Evolutionary conservation across 30 jellyfish, hydroid and myxozoan species (phyloP).

Genomic region (Clytia hemisphaerica): DNA sequence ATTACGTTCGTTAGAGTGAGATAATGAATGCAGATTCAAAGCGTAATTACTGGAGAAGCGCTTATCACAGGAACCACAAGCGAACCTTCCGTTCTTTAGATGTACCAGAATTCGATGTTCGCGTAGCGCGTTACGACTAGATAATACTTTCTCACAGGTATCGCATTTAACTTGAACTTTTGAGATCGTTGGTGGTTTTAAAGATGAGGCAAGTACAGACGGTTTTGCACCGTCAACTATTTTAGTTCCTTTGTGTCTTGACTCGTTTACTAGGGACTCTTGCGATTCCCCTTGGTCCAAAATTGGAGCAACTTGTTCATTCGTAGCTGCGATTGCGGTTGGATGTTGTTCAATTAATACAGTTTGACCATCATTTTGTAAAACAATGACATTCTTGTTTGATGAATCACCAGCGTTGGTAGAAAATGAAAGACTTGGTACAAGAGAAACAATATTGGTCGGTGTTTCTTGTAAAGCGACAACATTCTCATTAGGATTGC

Average conservation of each 20-base stretch:
- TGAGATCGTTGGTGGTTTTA: not conserved
- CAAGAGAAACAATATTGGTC: too few relatives aligned
- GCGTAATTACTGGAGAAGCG: slow-evolving; percentile 8
- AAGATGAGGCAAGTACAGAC: not conserved
- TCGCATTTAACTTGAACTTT: slow-evolving; percentile 1
- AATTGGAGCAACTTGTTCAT: too few relatives aligned
- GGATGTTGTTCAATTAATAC: too few relatives aligned
- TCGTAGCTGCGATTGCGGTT: too few relatives aligned
- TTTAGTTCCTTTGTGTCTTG: not conserved
- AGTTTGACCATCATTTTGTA: too few relatives aligned
- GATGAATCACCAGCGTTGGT: too few relatives aligned
- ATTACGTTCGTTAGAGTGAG: slow-evolving; percentile 14
- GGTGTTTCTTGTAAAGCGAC: too few relatives aligned
- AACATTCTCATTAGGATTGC: too few relatives aligned
- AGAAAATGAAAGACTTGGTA: too few relatives aligned
- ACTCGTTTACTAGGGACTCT: not conserved
- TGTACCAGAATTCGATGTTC: slow-evolving; percentile 13
- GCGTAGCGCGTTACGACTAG: not conserved
- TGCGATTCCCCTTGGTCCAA: too few relatives aligned
- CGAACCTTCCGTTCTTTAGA: slow-evolving; percentile 8
- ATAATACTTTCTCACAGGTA: not conserved
- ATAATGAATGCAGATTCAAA: not conserved
- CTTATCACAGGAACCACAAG: slow-evolving; percentile 15
- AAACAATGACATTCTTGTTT: too few relatives aligned
- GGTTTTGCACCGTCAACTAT: too few relatives aligned